These are phyloP conservation scores for Dendrocincla tyrannina DNA, from an alignment of 2,797 vertebrate species.

Conservation along the genomic window DNA sequence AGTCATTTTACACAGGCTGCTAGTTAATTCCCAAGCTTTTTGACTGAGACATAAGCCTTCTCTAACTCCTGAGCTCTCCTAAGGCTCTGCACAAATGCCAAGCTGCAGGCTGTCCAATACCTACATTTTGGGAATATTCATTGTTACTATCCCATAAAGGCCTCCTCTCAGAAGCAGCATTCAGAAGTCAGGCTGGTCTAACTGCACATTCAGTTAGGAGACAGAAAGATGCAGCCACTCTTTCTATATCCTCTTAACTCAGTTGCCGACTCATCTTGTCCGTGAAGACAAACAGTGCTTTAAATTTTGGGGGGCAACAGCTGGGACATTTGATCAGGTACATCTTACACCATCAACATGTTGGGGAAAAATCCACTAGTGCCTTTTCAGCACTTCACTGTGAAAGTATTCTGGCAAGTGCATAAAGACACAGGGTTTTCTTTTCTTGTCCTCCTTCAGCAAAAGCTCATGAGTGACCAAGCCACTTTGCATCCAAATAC, in stretches of 20 bases:
- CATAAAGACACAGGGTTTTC: not conserved
- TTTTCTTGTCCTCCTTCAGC: not conserved
- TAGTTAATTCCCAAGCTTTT: not conserved
- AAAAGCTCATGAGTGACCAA: not conserved
- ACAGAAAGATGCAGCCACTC: not conserved
- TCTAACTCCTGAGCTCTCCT: not conserved
- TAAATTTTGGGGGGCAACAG: not conserved
- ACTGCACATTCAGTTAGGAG: not conserved
- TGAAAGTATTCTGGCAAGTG: not conserved
- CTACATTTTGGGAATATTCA: not conserved
- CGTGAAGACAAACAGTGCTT: not conserved
- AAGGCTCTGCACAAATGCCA: not conserved
- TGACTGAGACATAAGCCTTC: not conserved
- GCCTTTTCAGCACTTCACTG: not conserved
- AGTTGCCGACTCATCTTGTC: not conserved
- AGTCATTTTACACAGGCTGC: not conserved
- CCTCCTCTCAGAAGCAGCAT: not conserved
- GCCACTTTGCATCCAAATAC: not conserved
- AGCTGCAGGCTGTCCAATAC: not conserved
- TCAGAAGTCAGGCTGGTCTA: not conserved
- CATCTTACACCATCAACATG: not conserved
- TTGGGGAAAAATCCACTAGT: not conserved
- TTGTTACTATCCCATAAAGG: not conserved
- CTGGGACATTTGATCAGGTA: not conserved
- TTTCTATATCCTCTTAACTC: not conserved